Evolutionary conservation across 2,888 invertebrate genomes (phyloP), one percentile per base, ranked within the genome.

Genomic region (Clusia tigrina): DNA sequence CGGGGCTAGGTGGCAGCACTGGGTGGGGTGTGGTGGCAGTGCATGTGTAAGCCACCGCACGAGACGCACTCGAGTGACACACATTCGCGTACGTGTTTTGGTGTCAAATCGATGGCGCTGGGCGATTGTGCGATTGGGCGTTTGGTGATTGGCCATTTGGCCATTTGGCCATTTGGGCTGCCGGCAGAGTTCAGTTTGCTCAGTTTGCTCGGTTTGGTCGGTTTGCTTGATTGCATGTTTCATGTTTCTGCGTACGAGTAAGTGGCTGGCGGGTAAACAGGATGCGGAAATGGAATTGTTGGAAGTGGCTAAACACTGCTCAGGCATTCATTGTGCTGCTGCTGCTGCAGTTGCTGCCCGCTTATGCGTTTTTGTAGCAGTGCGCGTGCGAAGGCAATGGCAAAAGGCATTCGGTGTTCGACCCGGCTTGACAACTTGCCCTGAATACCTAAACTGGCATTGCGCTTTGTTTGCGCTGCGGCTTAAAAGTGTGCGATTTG

Each of bases 11-110:
- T 17, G 10, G 42, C n/a, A 3, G 42, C n/a, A 22, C 3, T 42
- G 10, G 48, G 48, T 22, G 22, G 18, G 20, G 48, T 32, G 22
- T 3, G 5, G 48, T 20, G 20, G 48, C 18, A 20, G 48, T 20
- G 48, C 32, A 32, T n/a, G n/a, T n/a, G n/a, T 3, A 42, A 42
- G 42, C 37, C 20, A 26, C 26, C 17, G 32, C 17, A 42, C 10
- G 42, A 18, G 55, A 55, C 55, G 55, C 55, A 55, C 24, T 55
- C 38, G 3, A 55, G 55, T 55, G 55, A 55, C 42, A 38, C 38
- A 55, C 10, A 18, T 55, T 37, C 22, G 2, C 32, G 12, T n/a
- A 3, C 42, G 42, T n/a, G 3, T 42, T n/a, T 42, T 42, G 3
- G 42, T 32, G 12, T n/a, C 32, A 32, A 32, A 32, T 12, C 32